Conservation (phyloP, 2,888 invertebrate genomes). For the Tupiocoris notatus region DNA sequence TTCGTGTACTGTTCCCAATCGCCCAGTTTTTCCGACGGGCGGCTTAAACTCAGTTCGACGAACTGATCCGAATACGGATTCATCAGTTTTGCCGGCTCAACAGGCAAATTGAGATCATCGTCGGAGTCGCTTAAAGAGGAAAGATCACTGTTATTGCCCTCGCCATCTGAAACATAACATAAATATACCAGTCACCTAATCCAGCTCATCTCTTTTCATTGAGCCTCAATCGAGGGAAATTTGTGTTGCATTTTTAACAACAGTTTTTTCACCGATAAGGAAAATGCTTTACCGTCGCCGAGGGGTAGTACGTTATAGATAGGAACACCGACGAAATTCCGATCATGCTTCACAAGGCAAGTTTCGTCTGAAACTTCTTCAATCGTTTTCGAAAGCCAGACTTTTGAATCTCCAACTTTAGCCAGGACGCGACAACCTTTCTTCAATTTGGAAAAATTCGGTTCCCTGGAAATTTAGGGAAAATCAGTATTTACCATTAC, state of each 20-base stretch:
- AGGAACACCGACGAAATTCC: constrained; percentile 55
- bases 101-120: constrained; percentile 50
- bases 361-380: constrained; percentile 56
- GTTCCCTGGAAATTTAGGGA: constrained; percentile 61
- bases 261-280: too few species aligned
- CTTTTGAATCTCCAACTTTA: constrained; percentile 57
- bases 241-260: too few species aligned
- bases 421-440: constrained; percentile 71
- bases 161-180: constrained; percentile 16
- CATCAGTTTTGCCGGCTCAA: constrained; percentile 51
- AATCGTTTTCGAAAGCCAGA: constrained; percentile 48
- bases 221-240: too few species aligned
- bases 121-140: constrained; percentile 50
- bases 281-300: constrained; percentile 52
- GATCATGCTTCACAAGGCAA: constrained; percentile 55
- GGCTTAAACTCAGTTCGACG: constrained; percentile 63
- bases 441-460: constrained; percentile 67
- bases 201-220: too few species aligned
- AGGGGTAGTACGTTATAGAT: constrained; percentile 61
- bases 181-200: too few species aligned
- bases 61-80: constrained; percentile 54
- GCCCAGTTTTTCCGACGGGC: constrained; percentile 64
- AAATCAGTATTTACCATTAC: too few species aligned
- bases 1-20: constrained; percentile 88
- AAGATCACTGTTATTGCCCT: constrained; percentile 32